Base-by-base conservation (phyloP, 2,113 vertebrate genomes). In the Spizaetus ornatus region DNA sequence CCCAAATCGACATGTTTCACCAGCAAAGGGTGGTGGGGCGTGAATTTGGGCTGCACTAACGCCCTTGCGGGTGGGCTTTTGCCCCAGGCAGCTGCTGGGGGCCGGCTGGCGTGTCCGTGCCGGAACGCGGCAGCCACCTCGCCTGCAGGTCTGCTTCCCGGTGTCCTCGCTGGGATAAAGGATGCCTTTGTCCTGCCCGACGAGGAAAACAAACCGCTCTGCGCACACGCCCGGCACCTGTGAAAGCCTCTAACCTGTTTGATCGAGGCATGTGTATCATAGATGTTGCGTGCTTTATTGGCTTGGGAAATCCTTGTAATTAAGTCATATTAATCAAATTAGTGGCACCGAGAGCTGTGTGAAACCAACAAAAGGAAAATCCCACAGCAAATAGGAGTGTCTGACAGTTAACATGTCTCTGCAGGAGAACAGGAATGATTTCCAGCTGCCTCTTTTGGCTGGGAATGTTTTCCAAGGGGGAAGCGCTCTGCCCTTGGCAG, bases 71-170 rank as follows among this genome's bases (percentile, higher is more conserved):
- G 43, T 20, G 43, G n/a, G 47, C 4, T 80, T 71, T 71, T 59
- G 62, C 23, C 7, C 31, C 36, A 66, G 26, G 72, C 25, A 7
- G 58, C 32, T 43, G 34, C 53, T 12, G 3, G 27, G 47, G 17
- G 27, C 38, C 26, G 50, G 34, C 52, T 48, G 71, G 19, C 3
- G 2, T 18, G 32, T 32, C 45, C 2, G 0, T 55, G n/a, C 20
- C 20, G 1, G 0, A 26, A 42, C 23, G 15, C 1, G 0, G 6
- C 3, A 3, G 14, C 34, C 6, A 20, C 55, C 36, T 93, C 17
- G 7, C 27, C 56, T 6, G 2, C 1, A 3, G 36, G 13, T 63
- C 78, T 59, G 25, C 43, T 93, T 93, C 65, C 82, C 63, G 19
- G 40, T 29, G n/a, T 18, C 67, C 38, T 76, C 29, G 5, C 19